Evolutionary conservation across 2,113 vertebrate genomes (phyloP), one percentile per base, ranked within the genome.

Genomic region (Erpornis zantholeuca): DNA sequence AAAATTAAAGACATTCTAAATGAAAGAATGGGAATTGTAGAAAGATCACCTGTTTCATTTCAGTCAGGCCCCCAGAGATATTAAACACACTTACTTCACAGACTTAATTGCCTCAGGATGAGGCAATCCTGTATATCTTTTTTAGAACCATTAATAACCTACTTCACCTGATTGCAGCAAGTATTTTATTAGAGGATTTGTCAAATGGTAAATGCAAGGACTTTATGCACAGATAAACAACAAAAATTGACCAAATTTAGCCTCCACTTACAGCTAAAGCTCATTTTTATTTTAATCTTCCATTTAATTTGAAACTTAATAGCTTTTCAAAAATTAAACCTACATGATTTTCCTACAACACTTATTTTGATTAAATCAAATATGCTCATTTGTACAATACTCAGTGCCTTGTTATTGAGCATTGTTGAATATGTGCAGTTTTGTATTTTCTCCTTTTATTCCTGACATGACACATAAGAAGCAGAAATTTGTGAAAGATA

Each of bases 121-220:
- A 98, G 97, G 98, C 97, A 98, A 97, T 98, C 96, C 97, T 97
- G 94, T 97, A 97, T 97, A 95, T 98, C 98, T 98, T 97, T 97
- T 97, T 98, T 97, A 98, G 98, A 97, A 97, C 97, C 98, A 98
- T 98, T 98, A 98, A 98, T 98, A 98, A 98, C 96, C 97, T 98
- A 98, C 98, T 98, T 98, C 97, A 98, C 98, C 98, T 98, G 98
- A 98, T 98, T 98, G 98, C 98, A 96, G 96, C 82, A 94, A 98
- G 97, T 97, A 96, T 95, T 97, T 97, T 96, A 97, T 85, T 91
- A 97, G 95, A 96, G 93, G 96, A 98, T 98, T 98, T 98, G 95
- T 98, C 97, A 98, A 96, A 98, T 96, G 97, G 95, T 97, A 97
- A 98, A 96, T 98, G 96, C 95, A 97, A 97, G 97, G 98, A 97